Percentiles rank a stretch among this genome's conserved stretches.
Conservation (phyloP, 2,797 vertebrate genomes). For the Clarias fuscus region DNA sequence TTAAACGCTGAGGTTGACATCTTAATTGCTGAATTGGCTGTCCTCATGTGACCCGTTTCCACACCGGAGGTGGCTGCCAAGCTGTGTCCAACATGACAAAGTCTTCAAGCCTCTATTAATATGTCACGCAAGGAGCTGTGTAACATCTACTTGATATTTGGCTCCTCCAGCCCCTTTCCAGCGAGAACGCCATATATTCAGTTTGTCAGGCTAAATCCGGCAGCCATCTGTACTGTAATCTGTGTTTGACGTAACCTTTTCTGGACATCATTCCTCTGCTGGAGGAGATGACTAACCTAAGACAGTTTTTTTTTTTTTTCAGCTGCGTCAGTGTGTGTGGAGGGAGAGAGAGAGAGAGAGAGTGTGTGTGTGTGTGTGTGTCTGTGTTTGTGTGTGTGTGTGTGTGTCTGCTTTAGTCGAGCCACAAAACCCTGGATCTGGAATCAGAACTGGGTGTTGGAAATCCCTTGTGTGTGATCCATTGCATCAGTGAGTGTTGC, state of each 20-base stretch:
- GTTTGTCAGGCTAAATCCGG: constrained; percentile 43
- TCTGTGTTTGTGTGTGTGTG: too few species aligned
- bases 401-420: background rate
- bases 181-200: constrained; percentile 32
- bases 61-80: constrained; percentile 45
- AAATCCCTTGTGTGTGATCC: constrained; percentile 16
- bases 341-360: background rate
- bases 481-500: background rate
- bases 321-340: constrained; percentile 34
- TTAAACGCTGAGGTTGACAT: constrained; percentile 43
- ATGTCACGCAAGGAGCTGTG: constrained; percentile 35
- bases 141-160: constrained; percentile 41
- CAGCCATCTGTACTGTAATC: constrained; percentile 49
- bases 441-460: constrained; percentile 46
- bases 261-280: constrained; percentile 28
- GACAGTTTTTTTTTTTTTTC: background rate
- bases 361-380: too few species aligned
- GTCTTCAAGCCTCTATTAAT: constrained; percentile 37
- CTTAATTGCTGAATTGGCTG: constrained; percentile 49
- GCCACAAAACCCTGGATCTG: constrained; percentile 28
- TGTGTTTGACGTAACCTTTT: constrained; percentile 52
- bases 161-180: constrained; percentile 8
- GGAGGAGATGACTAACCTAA: constrained; percentile 39
- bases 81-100: constrained; percentile 22
- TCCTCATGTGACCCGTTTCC: constrained; percentile 62